phyloP scores from a whole-genome alignment of 2,113 vertebrate genomes.

The Amazona vittata region DNA sequence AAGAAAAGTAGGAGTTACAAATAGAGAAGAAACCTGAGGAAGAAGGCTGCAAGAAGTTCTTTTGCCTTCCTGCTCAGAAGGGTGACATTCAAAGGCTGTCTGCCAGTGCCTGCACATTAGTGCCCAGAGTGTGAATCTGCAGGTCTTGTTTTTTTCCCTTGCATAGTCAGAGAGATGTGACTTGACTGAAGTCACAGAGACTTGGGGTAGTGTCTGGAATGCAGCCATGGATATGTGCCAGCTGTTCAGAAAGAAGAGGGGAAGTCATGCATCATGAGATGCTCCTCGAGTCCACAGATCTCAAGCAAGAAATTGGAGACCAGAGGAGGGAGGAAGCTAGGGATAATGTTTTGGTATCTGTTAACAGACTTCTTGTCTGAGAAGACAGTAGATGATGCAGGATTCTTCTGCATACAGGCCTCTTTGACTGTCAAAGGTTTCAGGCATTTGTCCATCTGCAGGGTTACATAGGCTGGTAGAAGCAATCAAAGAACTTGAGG shows the following conservation, averaged over 20 bases:
- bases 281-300: not conserved
- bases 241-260: not conserved
- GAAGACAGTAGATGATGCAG: not conserved
- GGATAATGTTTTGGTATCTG: not conserved
- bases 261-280: not conserved
- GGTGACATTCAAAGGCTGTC: not conserved
- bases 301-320: not conserved
- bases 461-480: not conserved
- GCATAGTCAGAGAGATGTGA: not conserved
- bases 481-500: not conserved
- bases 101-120: not conserved
- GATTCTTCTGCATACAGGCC: not conserved
- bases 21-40: not conserved
- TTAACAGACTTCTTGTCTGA: not conserved
- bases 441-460: not conserved
- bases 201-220: not conserved
- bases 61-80: not conserved
- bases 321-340: not conserved
- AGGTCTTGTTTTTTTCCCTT: not conserved
- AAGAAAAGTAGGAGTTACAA: not conserved
- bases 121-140: not conserved
- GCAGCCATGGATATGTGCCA: not conserved
- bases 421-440: not conserved
- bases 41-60: not conserved
- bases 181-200: not conserved